Percentiles rank a stretch among this genome's conserved stretches.
Evolutionary conservation across 64 coral and sea anemone species (phyloP).

Genomic region (Montipora foliosa): DNA sequence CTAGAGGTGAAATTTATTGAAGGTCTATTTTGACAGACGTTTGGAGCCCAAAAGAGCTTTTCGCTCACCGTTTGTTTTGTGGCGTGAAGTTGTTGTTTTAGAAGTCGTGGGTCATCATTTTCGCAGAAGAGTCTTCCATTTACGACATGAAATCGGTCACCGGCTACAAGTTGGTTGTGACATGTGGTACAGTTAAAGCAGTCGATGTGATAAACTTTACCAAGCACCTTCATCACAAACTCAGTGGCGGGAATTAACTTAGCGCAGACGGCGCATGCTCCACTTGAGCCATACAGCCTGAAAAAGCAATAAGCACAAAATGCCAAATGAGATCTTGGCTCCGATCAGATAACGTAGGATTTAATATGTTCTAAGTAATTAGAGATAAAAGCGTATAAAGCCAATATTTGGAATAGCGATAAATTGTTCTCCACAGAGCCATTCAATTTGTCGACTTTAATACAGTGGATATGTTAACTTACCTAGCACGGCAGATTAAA

Average conservation of each 20-base stretch:
- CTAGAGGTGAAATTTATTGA: conserved; percentile 73
- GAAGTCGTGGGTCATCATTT: conserved; percentile 87
- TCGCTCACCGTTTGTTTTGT: conserved; percentile 95
- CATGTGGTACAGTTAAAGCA: conserved; percentile 98
- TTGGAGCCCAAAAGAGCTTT: conserved; percentile 23
- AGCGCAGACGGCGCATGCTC: conserved; percentile 97
- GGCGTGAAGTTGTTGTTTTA: conserved; percentile 89
- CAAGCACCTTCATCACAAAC: conserved; percentile 98
- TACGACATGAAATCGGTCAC: conserved; percentile 95
- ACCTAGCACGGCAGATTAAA: conserved; percentile 80
- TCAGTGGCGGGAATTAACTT: conserved; percentile 95
- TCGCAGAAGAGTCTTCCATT: conserved; percentile 99
- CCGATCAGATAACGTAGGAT: conserved; percentile 90
- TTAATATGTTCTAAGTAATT: conserved; percentile 95
- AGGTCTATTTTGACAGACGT: conserved; percentile 84
- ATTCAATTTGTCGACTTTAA: conserved; percentile 85
- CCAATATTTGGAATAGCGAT: conserved; percentile 98
- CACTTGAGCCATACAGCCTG: conserved; percentile 95
- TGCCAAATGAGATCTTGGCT: conserved; percentile 53
- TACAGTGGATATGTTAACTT: conserved; percentile 83
- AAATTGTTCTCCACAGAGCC: conserved; percentile 89
- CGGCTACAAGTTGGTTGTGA: conserved; percentile 88
- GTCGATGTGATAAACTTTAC: conserved; percentile 95
- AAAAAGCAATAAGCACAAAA: conserved; percentile 56
- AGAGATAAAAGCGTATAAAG: conserved; percentile 92